Percentiles rank a stretch among this genome's conserved stretches.
Conservation (phyloP, 2,888 invertebrate genomes). For the Bibio marci region DNA sequence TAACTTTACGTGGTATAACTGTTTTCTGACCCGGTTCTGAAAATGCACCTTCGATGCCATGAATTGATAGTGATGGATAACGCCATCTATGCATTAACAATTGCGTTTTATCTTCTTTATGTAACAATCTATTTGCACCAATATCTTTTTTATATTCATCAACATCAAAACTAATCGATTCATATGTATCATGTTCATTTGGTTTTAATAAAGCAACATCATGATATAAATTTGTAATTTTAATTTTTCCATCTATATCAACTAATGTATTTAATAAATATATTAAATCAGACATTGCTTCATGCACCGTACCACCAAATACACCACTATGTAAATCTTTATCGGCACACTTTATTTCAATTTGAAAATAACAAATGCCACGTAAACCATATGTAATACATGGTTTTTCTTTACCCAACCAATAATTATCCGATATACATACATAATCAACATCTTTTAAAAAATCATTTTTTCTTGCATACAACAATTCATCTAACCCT, state of each 20-base stretch:
- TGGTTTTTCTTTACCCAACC: slow-evolving; percentile 93
- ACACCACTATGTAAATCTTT: slow-evolving; percentile 95
- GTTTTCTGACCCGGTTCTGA: slow-evolving; percentile 88
- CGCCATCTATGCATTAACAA: slow-evolving; percentile 92
- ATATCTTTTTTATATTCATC: slow-evolving; percentile 56
- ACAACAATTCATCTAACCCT: slow-evolving; percentile 78
- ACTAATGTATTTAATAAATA: slow-evolving; percentile 69
- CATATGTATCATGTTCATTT: slow-evolving; percentile 55
- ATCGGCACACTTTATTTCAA: slow-evolving; percentile 73
- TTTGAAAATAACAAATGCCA: slow-evolving; percentile 79
- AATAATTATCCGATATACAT: slow-evolving; percentile 97
- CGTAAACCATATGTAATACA: slow-evolving; percentile 93
- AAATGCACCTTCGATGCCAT: slow-evolving; percentile 93
- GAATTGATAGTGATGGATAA: slow-evolving; percentile 80
- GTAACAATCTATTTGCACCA: slow-evolving; percentile 49
- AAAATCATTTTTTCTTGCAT: slow-evolving; percentile 50
- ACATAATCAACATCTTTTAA: slow-evolving; percentile 77
- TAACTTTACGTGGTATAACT: slow-evolving; percentile 83
- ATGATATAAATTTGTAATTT: slow-evolving; percentile 66
- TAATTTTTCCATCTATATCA: slow-evolving; percentile 73
- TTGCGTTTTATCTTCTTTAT: slow-evolving; percentile 63
- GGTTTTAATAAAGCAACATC: slow-evolving; percentile 58
- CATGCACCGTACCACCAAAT: slow-evolving; percentile 85
- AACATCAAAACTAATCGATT: slow-evolving; percentile 72
- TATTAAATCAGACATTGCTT: slow-evolving; percentile 83